phyloP scores from a whole-genome alignment of 2,113 vertebrate species.

The Prionailurus viverrinus region DNA sequence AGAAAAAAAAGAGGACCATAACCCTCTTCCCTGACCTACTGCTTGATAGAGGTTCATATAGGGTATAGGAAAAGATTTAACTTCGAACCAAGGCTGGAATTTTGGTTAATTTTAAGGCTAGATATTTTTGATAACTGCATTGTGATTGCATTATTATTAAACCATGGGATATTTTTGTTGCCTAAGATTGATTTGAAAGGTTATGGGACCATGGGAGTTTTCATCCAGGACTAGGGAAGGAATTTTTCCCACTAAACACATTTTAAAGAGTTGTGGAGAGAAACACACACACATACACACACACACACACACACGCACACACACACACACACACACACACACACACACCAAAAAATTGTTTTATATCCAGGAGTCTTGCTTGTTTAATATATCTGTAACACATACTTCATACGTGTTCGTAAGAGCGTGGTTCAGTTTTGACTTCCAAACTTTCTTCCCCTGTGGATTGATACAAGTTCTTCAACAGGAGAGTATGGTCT shows the following conservation, averaged over 20 bases:
- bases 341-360: not conserved
- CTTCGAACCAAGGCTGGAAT: not conserved
- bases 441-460: not conserved
- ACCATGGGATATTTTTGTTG: not conserved
- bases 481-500: not conserved
- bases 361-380: slow-evolving; percentile 17
- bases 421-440: slow-evolving; percentile 18
- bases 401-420: not conserved
- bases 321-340: too few species aligned
- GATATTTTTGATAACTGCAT: not conserved
- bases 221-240: not conserved
- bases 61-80: not conserved
- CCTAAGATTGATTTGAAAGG: not conserved
- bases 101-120: not conserved
- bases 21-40: not conserved
- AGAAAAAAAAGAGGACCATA: not conserved
- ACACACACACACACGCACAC: fast-evolving
- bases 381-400: not conserved
- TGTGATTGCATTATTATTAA: not conserved
- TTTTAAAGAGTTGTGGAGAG: slow-evolving; percentile 27
- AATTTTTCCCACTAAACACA: not conserved
- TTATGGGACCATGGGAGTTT: not conserved
- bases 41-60: not conserved
- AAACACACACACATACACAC: fast-evolving
- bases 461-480: not conserved